Percentiles rank a stretch among this genome's conserved stretches.
phyloP scores from a whole-genome alignment of 1,140 invertebrate genomes.

The Pentalonia nigronervosa region DNA sequence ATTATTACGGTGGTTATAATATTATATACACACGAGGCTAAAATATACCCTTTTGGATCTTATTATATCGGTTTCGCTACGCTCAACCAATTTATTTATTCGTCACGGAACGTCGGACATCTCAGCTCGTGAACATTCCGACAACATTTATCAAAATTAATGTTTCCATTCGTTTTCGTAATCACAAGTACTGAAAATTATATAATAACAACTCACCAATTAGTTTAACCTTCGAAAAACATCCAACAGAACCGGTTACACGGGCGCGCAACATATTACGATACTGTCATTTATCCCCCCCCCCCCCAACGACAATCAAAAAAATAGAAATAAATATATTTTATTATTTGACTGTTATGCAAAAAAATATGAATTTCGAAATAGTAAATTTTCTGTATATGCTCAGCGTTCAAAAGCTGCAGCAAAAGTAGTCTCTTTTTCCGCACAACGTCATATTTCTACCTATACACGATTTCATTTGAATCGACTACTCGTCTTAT shows the following conservation, averaged over 20 bases:
- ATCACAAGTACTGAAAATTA: constrained; percentile 35
- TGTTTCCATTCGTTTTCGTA: constrained; percentile 44
- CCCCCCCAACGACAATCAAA: background rate
- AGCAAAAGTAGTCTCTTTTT: background rate
- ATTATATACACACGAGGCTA: background rate
- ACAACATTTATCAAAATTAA: constrained; percentile 49
- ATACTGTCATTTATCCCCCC: background rate
- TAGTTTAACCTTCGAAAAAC: constrained; percentile 48
- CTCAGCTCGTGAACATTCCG: background rate
- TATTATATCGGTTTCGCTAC: constrained; percentile 17
- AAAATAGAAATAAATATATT: background rate
- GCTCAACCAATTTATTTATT: constrained; percentile 47
- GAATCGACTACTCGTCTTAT: background rate
- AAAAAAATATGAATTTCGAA: background rate
- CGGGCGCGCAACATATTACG: background rate
- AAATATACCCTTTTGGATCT: background rate
- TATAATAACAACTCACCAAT: constrained; percentile 45
- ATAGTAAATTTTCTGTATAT: background rate
- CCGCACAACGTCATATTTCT: background rate
- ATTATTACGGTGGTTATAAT: constrained; percentile 33
- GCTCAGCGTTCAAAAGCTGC: background rate
- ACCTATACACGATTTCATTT: background rate
- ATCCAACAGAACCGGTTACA: constrained; percentile 7
- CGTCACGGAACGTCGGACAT: constrained; percentile 37
- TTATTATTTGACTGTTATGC: background rate